These are phyloP conservation scores for Enteromius anoplus DNA, from an alignment of 2,797 vertebrate genomes.

Conservation along the genomic window DNA sequence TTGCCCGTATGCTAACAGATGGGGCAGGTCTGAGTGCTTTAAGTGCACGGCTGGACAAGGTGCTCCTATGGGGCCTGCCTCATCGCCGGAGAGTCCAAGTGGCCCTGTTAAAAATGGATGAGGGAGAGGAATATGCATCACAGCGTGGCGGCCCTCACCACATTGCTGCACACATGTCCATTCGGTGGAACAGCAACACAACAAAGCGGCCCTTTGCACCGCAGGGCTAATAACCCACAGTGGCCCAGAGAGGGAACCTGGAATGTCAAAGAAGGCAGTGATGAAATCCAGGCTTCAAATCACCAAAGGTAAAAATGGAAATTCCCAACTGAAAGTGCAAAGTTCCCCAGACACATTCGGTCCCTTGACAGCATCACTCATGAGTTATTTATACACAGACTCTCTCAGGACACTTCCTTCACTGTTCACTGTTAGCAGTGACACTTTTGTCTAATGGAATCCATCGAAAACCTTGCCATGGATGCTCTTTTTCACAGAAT, in stretches of 20 bases:
- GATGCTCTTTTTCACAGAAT: conserved; percentile 1
- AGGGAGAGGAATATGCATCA: conserved; percentile 44
- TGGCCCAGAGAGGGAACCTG: conserved; percentile 6
- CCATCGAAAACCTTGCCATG: not conserved
- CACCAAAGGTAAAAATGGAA: conserved; percentile 14
- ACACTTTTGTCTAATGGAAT: conserved; percentile 31
- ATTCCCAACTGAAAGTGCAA: conserved; percentile 30
- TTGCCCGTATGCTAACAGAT: conserved; percentile 50
- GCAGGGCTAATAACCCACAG: conserved; percentile 39
- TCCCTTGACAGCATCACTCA: conserved; percentile 21
- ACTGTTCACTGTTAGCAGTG: conserved; percentile 21
- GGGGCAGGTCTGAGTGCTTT: conserved; percentile 48
- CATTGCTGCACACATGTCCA: conserved; percentile 41
- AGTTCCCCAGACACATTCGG: conserved; percentile 20
- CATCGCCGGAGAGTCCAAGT: conserved; percentile 31
- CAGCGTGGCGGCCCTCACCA: conserved; percentile 34
- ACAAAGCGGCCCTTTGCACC: conserved; percentile 45
- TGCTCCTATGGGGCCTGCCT: conserved; percentile 37
- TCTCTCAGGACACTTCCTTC: conserved; percentile 20
- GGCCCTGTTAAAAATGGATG: conserved; percentile 57
- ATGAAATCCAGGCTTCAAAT: conserved; percentile 18
- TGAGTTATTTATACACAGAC: conserved; percentile 32
- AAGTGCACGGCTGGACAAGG: conserved; percentile 35
- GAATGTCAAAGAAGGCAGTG: conserved; percentile 16
- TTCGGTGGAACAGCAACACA: conserved; percentile 42